Conservation (phyloP, 2,888 invertebrate species). For the Torymus tubicola region DNA sequence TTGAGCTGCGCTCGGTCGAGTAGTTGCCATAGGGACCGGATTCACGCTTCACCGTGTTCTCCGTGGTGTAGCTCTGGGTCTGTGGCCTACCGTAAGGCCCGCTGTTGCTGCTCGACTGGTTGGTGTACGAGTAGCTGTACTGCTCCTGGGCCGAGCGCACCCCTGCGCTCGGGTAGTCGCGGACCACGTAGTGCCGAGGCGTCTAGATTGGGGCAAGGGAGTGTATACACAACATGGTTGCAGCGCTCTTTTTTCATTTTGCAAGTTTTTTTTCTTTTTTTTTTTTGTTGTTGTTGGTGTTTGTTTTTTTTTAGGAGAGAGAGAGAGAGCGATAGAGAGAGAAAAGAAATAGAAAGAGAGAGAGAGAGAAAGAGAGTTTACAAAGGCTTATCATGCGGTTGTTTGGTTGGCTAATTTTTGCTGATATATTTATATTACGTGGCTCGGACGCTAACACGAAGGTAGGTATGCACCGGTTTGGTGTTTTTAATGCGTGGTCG, state of each 20-base stretch:
- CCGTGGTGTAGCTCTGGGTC: slow-evolving; percentile 83
- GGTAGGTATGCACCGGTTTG: slow-evolving; percentile 52
- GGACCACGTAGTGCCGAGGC: slow-evolving; percentile 92
- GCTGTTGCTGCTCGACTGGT: slow-evolving; percentile 77
- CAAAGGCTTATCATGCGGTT: slow-evolving; percentile 25
- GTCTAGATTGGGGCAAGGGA: slow-evolving; percentile 79
- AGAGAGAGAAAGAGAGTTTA: neutral
- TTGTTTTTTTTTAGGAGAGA: too few relatives aligned
- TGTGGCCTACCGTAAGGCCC: slow-evolving; percentile 81
- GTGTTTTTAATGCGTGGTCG: neutral
- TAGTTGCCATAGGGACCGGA: slow-evolving; percentile 86
- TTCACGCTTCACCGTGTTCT: slow-evolving; percentile 82
- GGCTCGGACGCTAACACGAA: slow-evolving; percentile 49
- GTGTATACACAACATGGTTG: neutral
- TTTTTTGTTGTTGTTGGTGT: neutral
- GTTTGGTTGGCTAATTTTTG: neutral
- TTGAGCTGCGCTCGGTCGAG: slow-evolving; percentile 83
- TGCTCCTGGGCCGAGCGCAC: slow-evolving; percentile 83
- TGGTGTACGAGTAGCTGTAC: slow-evolving; percentile 90
- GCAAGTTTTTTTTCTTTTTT: neutral
- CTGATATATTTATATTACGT: slow-evolving; percentile 41
- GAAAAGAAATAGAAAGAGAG: too few relatives aligned
- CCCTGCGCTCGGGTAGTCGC: slow-evolving; percentile 82
- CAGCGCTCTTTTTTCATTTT: too few relatives aligned
- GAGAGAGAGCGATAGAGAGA: too few relatives aligned